These are phyloP conservation scores for Augochlora pura DNA, from an alignment of 1,140 invertebrate species.

Conservation along the genomic window DNA sequence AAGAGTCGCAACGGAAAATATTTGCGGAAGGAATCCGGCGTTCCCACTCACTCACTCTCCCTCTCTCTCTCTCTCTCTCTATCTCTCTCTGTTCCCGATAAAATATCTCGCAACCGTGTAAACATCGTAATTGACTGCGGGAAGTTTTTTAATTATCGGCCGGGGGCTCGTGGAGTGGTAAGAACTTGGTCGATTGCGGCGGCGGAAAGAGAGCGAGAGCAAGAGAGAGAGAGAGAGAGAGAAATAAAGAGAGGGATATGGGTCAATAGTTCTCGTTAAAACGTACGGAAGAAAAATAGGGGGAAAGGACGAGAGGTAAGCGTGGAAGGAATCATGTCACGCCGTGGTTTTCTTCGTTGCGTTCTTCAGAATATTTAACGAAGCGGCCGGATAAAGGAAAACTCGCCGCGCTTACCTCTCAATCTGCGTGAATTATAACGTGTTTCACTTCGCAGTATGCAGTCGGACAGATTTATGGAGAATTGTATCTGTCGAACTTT, in stretches of 20 bases:
- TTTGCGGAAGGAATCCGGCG: neutral
- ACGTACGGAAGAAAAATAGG: neutral
- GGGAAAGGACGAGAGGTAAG: neutral
- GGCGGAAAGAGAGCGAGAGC: too few relatives aligned
- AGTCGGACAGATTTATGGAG: too few relatives aligned
- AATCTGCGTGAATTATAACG: neutral
- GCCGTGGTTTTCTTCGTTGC: neutral
- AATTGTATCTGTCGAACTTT: too few relatives aligned
- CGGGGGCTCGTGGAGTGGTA: neutral
- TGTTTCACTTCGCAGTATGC: neutral
- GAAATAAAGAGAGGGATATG: neutral
- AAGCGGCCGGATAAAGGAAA: neutral
- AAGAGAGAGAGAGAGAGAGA: neutral
- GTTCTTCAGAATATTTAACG: neutral
- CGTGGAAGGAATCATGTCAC: conserved; percentile 3
- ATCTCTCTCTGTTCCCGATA: neutral
- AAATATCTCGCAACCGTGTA: neutral
- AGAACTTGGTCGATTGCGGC: neutral
- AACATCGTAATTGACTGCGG: conserved; percentile 16
- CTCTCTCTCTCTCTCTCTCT: too few relatives aligned
- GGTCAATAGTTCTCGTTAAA: conserved; percentile 41
- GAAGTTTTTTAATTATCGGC: conserved; percentile 27
- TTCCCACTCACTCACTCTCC: too few relatives aligned
- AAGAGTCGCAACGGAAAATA: neutral
- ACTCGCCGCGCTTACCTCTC: neutral